Percentiles rank a stretch among this genome's conserved stretches.
These are phyloP conservation scores for Lophochroa leadbeateri DNA, from an alignment of 2,113 vertebrate genomes.

Conservation along the genomic window DNA sequence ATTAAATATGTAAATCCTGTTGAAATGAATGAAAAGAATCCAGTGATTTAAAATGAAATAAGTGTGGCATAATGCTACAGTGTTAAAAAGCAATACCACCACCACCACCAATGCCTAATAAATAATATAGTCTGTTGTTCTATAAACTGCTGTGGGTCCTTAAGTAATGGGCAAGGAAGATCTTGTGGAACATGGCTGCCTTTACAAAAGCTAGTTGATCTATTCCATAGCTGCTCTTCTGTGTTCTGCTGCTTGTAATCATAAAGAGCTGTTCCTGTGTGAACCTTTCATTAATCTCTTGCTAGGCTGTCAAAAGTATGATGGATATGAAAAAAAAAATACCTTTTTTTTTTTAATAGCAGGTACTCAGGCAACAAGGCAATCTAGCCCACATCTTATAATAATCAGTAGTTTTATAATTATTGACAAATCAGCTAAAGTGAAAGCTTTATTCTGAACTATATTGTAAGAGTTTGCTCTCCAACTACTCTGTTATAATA, in stretches of 20 bases:
- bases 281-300: conserved; percentile 76
- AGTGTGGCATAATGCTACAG: background rate
- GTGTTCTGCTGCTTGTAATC: conserved; percentile 45
- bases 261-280: conserved; percentile 49
- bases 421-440: conserved; percentile 27
- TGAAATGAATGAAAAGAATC: background rate
- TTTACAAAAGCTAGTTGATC: conserved; percentile 52
- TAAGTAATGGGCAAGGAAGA: background rate
- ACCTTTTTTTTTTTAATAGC: background rate
- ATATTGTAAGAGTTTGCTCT: background rate
- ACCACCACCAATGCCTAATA: background rate
- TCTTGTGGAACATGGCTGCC: conserved; percentile 51
- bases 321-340: conserved; percentile 58
- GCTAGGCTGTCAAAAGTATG: conserved; percentile 71
- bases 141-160: background rate
- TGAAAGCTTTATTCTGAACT: background rate
- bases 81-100: background rate
- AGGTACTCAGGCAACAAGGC: background rate
- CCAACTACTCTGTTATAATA: background rate
- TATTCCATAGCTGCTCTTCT: conserved; percentile 53
- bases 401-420: conserved; percentile 4
- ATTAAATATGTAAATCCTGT: background rate
- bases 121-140: background rate
- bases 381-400: background rate
- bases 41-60: background rate